Evolutionary conservation across 2,113 vertebrate genomes (phyloP).

Genomic region (Toxotes jaculatrix): DNA sequence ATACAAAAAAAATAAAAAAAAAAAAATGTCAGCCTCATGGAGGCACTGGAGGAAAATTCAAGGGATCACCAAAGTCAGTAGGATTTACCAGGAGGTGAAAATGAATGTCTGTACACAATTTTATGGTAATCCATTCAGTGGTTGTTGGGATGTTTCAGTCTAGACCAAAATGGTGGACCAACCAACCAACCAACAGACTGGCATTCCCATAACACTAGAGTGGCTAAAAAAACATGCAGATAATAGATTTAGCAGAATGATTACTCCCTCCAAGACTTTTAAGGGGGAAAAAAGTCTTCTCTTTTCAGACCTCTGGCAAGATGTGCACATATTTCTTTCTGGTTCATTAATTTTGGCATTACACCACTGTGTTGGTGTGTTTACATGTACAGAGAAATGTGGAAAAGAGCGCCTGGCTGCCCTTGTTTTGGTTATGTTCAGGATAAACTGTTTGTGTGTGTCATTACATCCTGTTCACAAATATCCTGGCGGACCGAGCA

Average conservation of each 20-base stretch:
- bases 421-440: conserved; percentile 20
- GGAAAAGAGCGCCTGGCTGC: conserved; percentile 19
- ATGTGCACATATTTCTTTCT: background rate
- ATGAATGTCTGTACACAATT: background rate
- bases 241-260: conserved; percentile 7
- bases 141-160: too few relatives aligned
- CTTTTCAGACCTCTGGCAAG: background rate
- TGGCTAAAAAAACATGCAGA: conserved; percentile 2
- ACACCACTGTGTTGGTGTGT: conserved; percentile 9
- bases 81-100: background rate
- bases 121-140: background rate
- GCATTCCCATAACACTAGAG: background rate
- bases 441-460: conserved; percentile 23
- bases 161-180: too few relatives aligned
- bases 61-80: background rate
- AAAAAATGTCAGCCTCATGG: background rate
- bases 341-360: conserved; percentile 15
- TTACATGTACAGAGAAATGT: conserved; percentile 7
- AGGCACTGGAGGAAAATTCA: background rate
- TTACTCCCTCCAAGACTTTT: background rate
- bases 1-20: background rate
- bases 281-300: background rate
- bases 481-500: background rate
- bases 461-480: conserved; percentile 39
- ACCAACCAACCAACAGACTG: too few relatives aligned